Percentiles rank a stretch among this genome's conserved stretches.
Conservation (phyloP, 2,113 vertebrate genomes). For the Dunckerocampus dactyliophorus region DNA sequence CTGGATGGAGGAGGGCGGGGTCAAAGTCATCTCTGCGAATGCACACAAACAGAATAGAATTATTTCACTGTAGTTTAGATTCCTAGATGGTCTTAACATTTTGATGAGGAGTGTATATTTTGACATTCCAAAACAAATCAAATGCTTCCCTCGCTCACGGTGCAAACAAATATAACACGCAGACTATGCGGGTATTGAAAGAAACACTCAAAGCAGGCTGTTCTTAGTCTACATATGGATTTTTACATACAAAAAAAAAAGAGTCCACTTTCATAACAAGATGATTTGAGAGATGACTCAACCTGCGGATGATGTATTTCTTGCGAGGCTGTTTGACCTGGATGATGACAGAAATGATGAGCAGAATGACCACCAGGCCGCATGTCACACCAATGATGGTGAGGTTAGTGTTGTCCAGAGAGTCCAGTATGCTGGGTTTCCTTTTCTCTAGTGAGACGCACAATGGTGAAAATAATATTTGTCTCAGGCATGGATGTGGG, state of each 20-base stretch:
- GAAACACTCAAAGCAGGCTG: no score
- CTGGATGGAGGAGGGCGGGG: constrained; percentile 89
- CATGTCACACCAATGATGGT: constrained; percentile 91
- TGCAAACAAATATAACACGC: no score
- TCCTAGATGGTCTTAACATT: no score
- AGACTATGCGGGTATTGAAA: no score
- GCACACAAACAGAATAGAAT: not conserved
- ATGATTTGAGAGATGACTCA: not conserved
- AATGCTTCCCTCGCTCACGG: no score
- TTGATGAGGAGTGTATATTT: no score
- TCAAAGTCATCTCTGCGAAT: constrained; percentile 83
- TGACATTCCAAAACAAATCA: no score
- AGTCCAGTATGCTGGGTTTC: constrained; percentile 88
- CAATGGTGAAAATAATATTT: not conserved
- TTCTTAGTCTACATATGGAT: no score
- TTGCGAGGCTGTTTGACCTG: constrained; percentile 98
- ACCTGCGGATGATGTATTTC: constrained; percentile 89
- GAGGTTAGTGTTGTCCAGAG: constrained; percentile 90
- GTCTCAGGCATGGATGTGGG: not conserved
- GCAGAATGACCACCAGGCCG: constrained; percentile 89
- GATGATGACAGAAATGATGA: constrained; percentile 89
- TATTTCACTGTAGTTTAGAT: no score
- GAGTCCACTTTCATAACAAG: not conserved
- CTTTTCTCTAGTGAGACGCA: constrained; percentile 79
- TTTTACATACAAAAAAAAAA: no score